Conservation (phyloP, 2,113 vertebrate genomes). For the Sigmodon hispidus region DNA sequence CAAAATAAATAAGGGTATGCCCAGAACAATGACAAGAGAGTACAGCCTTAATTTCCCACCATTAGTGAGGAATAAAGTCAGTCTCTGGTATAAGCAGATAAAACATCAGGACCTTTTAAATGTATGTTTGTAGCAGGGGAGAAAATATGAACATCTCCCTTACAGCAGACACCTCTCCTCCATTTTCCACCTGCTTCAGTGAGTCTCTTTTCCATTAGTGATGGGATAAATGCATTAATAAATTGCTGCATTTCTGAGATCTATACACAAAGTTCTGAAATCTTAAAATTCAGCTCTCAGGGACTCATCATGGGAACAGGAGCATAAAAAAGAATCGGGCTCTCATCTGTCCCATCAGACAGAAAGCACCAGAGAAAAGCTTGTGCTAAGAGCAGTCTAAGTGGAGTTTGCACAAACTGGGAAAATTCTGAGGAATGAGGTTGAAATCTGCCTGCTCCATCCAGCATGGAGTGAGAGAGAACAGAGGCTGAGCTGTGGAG, state of each 20-base stretch:
- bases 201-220: neutral
- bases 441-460: accelerated
- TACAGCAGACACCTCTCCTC: neutral
- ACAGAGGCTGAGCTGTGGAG: accelerated
- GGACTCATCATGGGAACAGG: neutral
- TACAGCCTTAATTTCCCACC: neutral
- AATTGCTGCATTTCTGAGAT: neutral
- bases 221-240: neutral
- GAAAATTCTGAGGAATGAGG: accelerated
- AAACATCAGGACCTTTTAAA: neutral
- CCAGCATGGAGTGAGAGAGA: accelerated
- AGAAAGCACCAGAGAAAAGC: accelerated
- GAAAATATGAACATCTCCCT: neutral
- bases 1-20: neutral
- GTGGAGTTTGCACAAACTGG: accelerated
- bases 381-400: accelerated
- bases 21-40: neutral
- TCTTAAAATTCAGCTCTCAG: neutral
- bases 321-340: accelerated
- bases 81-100: neutral
- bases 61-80: no score
- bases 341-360: accelerated
- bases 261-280: neutral
- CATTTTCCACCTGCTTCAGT: neutral
- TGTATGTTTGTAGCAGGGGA: neutral